Conservation (phyloP, 2,888 invertebrate genomes). For the Amphiduros pacificus region DNA sequence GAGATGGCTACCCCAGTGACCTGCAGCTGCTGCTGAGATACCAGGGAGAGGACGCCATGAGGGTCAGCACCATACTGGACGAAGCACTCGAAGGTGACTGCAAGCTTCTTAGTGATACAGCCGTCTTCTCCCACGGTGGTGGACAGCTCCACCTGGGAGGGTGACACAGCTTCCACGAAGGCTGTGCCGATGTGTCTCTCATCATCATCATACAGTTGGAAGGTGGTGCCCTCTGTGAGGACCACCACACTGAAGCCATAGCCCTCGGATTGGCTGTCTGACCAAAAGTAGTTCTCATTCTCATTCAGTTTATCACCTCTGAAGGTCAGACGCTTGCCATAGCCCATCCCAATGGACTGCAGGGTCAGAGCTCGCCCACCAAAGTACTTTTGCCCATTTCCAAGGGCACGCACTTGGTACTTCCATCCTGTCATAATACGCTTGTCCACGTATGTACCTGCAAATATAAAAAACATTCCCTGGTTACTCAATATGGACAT, state of each 20-base stretch:
- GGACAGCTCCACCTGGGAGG: constrained; percentile 12
- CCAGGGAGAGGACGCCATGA: constrained; percentile 14
- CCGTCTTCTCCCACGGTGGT: neutral
- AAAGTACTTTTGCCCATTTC: constrained; percentile 69
- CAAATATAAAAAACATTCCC: constrained; percentile 23
- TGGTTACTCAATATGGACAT: too few species aligned
- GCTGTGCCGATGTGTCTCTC: constrained; percentile 5
- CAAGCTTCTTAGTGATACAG: constrained; percentile 5
- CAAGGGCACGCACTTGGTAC: constrained; percentile 73
- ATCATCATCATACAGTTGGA: constrained; percentile 3
- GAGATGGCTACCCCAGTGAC: constrained; percentile 8
- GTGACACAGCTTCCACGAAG: neutral
- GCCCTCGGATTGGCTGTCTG: constrained; percentile 74
- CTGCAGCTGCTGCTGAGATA: neutral
- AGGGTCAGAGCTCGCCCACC: constrained; percentile 69
- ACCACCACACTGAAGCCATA: constrained; percentile 71
- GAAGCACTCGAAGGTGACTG: constrained; percentile 7
- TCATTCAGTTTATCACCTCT: constrained; percentile 69
- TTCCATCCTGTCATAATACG: constrained; percentile 74
- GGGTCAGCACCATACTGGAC: constrained; percentile 6
- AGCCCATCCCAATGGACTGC: constrained; percentile 73
- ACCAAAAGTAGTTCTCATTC: constrained; percentile 73
- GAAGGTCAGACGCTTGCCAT: constrained; percentile 74
- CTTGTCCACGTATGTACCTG: constrained; percentile 73
- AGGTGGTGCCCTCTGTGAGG: constrained; percentile 39